Conservation (phyloP, 2,797 vertebrate genomes). For the Pangasius sanitwongsei region DNA sequence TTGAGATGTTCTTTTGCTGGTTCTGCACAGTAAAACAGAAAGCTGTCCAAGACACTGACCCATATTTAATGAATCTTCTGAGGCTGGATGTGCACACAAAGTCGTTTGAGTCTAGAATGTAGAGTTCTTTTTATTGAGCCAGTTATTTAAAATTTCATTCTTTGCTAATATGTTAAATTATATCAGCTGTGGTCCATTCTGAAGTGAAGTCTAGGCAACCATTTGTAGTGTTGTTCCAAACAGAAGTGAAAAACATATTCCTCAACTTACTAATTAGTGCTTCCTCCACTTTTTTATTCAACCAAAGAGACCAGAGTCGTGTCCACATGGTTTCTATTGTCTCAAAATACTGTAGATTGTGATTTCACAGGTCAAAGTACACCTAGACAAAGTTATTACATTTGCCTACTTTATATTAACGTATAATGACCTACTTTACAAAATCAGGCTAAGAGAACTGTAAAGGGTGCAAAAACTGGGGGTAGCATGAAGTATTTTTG, state of each 20-base stretch:
- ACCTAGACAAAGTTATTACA: background rate
- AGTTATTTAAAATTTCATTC: background rate
- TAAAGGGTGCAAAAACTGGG: background rate
- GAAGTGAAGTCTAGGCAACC: background rate
- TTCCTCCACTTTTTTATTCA: background rate
- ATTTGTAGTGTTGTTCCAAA: background rate
- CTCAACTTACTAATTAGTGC: background rate
- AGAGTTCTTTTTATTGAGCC: background rate
- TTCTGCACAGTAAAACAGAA: background rate
- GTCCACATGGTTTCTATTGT: background rate
- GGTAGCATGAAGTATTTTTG: background rate
- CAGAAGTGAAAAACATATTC: background rate
- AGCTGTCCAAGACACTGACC: background rate
- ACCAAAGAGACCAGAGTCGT: background rate
- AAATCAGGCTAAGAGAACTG: background rate
- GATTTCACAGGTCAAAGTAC: background rate
- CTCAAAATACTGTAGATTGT: background rate
- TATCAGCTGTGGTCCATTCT: background rate
- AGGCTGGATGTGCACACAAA: background rate
- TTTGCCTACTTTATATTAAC: background rate
- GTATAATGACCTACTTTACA: background rate
- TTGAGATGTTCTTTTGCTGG: conserved; percentile 27
- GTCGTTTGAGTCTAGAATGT: background rate
- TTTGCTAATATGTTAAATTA: background rate
- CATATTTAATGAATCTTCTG: background rate